Conservation (phyloP, 2,888 invertebrate species). For the Amitus sp. region DNA sequence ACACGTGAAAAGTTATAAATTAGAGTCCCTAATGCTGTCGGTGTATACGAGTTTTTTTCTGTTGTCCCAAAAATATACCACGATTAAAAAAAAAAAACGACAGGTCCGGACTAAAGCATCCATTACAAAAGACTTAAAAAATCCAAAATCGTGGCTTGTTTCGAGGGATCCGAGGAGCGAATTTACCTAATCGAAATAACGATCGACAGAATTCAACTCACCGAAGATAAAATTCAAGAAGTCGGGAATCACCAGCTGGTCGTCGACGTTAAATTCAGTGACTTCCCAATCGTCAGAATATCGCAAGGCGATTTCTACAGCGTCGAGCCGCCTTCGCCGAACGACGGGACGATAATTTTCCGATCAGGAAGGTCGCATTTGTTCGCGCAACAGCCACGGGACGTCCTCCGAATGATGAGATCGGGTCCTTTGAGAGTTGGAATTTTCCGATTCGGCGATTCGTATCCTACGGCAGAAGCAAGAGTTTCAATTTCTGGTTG, state of each 20-base stretch:
- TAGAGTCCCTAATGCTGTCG: too few species aligned
- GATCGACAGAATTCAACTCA: conserved; percentile 52
- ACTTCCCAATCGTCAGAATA: conserved; percentile 58
- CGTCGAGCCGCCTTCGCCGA: conserved; percentile 30
- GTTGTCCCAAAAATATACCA: background rate
- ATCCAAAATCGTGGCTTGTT: conserved; percentile 59
- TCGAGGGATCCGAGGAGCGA: conserved; percentile 54
- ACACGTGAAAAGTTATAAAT: background rate
- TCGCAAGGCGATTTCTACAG: conserved; percentile 51
- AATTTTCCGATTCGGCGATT: conserved; percentile 56
- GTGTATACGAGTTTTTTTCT: too few species aligned
- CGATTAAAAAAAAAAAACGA: background rate
- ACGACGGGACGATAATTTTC: conserved; percentile 47
- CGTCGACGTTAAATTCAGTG: conserved; percentile 57
- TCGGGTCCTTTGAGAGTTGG: conserved; percentile 51
- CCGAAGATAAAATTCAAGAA: conserved; percentile 48
- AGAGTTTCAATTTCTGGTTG: conserved; percentile 54
- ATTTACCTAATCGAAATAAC: conserved; percentile 56
- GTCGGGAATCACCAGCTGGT: conserved; percentile 46
- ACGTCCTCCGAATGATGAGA: conserved; percentile 53
- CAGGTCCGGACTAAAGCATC: background rate
- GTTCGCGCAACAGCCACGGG: conserved; percentile 55
- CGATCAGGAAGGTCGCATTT: conserved; percentile 54
- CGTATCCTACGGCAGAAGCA: conserved; percentile 58
- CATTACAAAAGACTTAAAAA: too few species aligned